Conservation (phyloP, 2,797 vertebrate genomes). For the Platyrinchus mystaceus region DNA sequence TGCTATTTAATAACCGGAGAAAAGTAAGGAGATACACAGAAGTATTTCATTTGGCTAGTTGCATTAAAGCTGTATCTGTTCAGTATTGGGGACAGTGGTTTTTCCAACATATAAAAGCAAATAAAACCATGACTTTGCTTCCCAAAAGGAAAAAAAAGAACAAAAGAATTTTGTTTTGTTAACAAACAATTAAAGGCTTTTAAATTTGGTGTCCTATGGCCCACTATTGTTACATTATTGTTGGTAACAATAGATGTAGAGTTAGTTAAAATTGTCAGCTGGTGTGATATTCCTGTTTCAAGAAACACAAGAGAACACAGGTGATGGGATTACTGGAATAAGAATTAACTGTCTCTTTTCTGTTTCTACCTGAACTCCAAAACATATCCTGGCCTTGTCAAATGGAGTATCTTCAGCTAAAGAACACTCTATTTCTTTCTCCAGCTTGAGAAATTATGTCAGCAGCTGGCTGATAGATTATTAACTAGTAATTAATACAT, state of each 20-base stretch:
- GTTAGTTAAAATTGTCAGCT: background rate
- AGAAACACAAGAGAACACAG: background rate
- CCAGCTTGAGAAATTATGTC: background rate
- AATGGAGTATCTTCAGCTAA: background rate
- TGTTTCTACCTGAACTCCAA: background rate
- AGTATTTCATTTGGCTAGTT: background rate
- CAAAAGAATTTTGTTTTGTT: background rate
- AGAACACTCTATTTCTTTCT: background rate
- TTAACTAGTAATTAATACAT: background rate
- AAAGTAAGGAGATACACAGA: background rate
- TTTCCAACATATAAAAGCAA: background rate
- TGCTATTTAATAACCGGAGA: background rate
- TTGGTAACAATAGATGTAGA: background rate
- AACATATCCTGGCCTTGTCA: background rate
- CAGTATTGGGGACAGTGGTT: background rate
- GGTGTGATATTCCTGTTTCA: background rate
- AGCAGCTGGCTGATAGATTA: background rate
- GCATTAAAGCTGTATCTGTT: background rate
- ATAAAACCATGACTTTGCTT: background rate
- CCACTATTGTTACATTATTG: background rate
- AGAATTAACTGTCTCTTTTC: background rate
- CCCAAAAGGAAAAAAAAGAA: background rate
- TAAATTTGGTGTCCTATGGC: background rate
- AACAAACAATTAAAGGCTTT: background rate
- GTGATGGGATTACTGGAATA: conserved; percentile 4